Percentiles rank a stretch among this genome's conserved stretches.
phyloP scores from a whole-genome alignment of 2,113 vertebrate genomes.

The Centropus unirufus region DNA sequence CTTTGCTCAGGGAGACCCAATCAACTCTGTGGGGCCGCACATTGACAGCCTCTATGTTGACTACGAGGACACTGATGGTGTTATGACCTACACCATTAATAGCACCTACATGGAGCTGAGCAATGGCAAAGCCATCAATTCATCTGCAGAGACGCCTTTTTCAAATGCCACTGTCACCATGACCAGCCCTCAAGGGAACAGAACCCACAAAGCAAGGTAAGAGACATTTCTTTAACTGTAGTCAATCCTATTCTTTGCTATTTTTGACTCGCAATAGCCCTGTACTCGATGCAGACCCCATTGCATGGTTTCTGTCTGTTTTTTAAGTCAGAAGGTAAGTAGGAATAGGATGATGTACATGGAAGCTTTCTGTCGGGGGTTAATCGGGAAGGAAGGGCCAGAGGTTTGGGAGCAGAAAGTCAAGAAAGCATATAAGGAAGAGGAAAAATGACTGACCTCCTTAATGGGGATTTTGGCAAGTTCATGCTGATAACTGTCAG shows the following conservation, averaged over 20 bases:
- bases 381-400: not conserved
- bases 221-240: not conserved
- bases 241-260: not conserved
- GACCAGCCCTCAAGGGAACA: conserved; percentile 71
- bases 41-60: conserved; percentile 76
- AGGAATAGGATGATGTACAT: not conserved
- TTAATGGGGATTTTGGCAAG: not conserved
- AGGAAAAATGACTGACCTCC: not conserved
- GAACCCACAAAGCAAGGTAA: conserved; percentile 93
- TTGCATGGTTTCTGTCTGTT: not conserved
- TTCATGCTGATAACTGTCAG: not conserved
- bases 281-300: not conserved
- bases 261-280: not conserved
- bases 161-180: conserved; percentile 81
- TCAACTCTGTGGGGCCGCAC: conserved; percentile 70
- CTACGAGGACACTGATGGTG: conserved; percentile 76
- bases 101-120: conserved; percentile 86
- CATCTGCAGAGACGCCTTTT: conserved; percentile 78
- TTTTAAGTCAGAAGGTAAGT: conserved; percentile 57
- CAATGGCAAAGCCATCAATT: conserved; percentile 76
- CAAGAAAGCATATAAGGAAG: not conserved
- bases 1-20: conserved; percentile 74
- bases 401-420: not conserved
- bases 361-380: not conserved
- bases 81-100: conserved; percentile 68